Evolutionary conservation across 1,140 invertebrate species (phyloP).

Genomic region (Bactericera cockerelli): DNA sequence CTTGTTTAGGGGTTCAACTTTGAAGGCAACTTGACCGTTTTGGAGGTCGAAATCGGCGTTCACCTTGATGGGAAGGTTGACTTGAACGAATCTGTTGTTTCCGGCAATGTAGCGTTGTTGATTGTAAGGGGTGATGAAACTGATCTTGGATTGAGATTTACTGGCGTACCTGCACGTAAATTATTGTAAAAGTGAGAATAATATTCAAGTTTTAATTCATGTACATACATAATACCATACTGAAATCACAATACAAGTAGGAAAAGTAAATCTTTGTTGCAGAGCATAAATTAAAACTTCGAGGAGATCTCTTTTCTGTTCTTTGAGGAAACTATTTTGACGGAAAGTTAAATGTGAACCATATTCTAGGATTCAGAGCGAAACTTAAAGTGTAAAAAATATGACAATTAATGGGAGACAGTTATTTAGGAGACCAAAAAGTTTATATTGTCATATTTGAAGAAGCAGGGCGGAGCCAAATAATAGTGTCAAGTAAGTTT

Average conservation of each 20-base stretch:
- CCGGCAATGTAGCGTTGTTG: slow-evolving; percentile 39
- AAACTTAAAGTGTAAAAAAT: not conserved
- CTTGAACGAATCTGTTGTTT: slow-evolving; percentile 37
- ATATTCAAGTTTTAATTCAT: not conserved
- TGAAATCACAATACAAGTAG: not conserved
- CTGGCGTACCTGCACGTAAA: slow-evolving; percentile 30
- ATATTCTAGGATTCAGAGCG: not conserved
- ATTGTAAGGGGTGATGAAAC: slow-evolving; percentile 45
- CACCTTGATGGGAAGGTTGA: slow-evolving; percentile 34
- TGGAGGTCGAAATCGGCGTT: slow-evolving; percentile 31
- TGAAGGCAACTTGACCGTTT: slow-evolving; percentile 30
- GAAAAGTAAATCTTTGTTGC: no score
- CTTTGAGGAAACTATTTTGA: no score
- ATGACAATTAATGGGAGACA: not conserved
- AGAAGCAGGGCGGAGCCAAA: no score
- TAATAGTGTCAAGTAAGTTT: not conserved
- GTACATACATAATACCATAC: not conserved
- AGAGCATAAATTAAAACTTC: no score
- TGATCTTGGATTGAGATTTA: slow-evolving; percentile 38
- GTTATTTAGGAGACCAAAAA: no score
- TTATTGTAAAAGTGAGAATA: not conserved
- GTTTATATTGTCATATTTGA: no score
- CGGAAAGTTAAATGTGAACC: not conserved
- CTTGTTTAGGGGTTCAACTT: slow-evolving; percentile 32
- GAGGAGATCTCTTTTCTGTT: no score